phyloP scores from a whole-genome alignment of 2,797 vertebrate species.

The Distichodus sexfasciatus region DNA sequence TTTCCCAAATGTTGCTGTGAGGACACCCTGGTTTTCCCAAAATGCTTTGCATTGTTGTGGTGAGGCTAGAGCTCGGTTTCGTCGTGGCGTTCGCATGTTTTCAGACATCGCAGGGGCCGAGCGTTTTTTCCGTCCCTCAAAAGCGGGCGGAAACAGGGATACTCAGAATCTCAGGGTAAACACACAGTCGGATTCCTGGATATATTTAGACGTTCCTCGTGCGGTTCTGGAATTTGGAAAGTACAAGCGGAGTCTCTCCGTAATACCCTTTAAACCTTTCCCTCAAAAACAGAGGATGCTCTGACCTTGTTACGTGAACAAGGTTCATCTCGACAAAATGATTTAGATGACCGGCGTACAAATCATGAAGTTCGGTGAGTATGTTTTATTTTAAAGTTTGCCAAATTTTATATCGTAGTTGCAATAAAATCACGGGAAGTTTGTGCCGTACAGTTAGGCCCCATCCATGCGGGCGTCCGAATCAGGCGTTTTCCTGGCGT shows the following conservation, averaged over 20 bases:
- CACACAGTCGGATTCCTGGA: conserved; percentile 18
- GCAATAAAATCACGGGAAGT: too few relatives aligned
- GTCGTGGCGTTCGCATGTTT: neutral
- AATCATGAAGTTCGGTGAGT: too few relatives aligned
- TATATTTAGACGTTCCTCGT: conserved; percentile 32
- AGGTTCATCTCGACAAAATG: too few relatives aligned
- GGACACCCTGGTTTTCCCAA: neutral
- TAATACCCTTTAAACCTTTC: neutral
- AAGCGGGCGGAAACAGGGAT: conserved; percentile 15
- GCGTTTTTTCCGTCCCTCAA: neutral
- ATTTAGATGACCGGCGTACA: too few relatives aligned
- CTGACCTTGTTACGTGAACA: too few relatives aligned
- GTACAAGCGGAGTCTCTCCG: conserved; percentile 10
- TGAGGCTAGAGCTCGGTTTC: neutral
- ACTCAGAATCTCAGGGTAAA: conserved; percentile 30
- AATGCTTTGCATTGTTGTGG: too few relatives aligned
- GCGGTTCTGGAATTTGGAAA: conserved; percentile 22
- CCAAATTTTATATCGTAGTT: too few relatives aligned
- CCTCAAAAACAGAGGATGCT: neutral
- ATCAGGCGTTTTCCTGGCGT: too few relatives aligned
- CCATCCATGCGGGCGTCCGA: too few relatives aligned
- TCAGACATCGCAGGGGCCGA: neutral
- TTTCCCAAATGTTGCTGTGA: neutral
- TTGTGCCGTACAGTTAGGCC: too few relatives aligned
- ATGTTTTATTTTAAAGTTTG: too few relatives aligned